Percentiles rank a stretch among this genome's conserved stretches.
Evolutionary conservation across 2,113 vertebrate genomes (phyloP).

Genomic region (Hydropotes inermis): DNA sequence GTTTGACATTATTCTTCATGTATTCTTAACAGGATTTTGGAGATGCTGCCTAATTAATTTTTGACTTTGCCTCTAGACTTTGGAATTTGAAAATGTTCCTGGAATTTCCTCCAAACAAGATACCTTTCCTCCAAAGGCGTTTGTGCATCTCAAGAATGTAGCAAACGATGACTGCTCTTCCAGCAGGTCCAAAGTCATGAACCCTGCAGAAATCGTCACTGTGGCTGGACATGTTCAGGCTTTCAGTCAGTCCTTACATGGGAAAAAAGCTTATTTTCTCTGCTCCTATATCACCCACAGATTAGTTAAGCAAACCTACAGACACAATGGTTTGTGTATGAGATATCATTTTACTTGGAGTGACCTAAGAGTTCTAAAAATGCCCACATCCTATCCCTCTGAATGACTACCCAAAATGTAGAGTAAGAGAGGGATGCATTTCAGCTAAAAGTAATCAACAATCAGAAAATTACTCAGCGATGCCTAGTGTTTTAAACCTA

Average conservation of each 20-base stretch:
- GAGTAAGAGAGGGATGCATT: background rate
- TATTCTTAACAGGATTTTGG: background rate
- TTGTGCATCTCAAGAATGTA: constrained; percentile 25
- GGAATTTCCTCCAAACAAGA: constrained; percentile 50
- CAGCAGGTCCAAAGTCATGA: background rate
- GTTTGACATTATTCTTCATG: background rate
- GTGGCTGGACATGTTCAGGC: background rate
- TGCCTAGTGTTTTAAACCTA: background rate
- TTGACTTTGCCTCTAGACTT: background rate
- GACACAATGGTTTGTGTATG: background rate
- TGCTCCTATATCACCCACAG: background rate
- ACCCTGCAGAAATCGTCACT: background rate
- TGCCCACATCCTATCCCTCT: background rate
- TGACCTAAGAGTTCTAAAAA: background rate
- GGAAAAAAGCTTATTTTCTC: background rate
- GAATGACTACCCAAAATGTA: background rate
- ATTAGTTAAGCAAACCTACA: constrained; percentile 22
- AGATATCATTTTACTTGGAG: background rate
- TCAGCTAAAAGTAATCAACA: background rate
- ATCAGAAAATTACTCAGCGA: background rate
- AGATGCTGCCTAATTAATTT: background rate
- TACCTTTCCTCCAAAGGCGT: constrained; percentile 24
- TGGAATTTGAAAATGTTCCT: constrained; percentile 21
- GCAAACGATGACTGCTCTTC: background rate
- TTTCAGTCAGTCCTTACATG: background rate